Conservation (phyloP, 2,797 vertebrate genomes). For the Rhinophrynus dorsalis region DNA sequence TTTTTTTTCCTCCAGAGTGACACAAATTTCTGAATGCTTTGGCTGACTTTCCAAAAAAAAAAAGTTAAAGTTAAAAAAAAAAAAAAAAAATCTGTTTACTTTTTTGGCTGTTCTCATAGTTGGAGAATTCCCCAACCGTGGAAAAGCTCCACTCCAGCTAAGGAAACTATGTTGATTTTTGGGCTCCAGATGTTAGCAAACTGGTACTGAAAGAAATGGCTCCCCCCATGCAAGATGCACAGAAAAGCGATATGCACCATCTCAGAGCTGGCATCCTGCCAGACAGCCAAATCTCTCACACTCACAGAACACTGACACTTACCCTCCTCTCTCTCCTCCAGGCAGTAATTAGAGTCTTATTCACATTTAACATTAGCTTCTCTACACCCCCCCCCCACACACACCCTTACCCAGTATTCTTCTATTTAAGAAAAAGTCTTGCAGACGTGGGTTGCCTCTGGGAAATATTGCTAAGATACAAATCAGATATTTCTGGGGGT, state of each 20-base stretch:
- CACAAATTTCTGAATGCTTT: slow-evolving; percentile 54
- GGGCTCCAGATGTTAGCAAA: slow-evolving; percentile 59
- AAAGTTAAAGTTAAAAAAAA: slow-evolving; percentile 3
- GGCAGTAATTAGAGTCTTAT: not conserved
- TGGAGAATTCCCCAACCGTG: slow-evolving; percentile 57
- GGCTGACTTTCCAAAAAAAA: slow-evolving; percentile 36
- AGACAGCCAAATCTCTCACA: slow-evolving; percentile 11
- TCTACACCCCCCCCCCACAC: no score
- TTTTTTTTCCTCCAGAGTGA: slow-evolving; percentile 42
- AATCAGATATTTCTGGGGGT: not conserved
- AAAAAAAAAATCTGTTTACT: slow-evolving; percentile 50
- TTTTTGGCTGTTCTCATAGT: slow-evolving; percentile 54
- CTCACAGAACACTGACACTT: not conserved
- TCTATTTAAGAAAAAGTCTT: not conserved
- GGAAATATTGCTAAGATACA: not conserved
- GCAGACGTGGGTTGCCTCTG: not conserved
- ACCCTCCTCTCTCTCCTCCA: slow-evolving; percentile 3
- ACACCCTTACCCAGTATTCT: not conserved
- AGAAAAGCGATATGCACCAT: slow-evolving; percentile 19
- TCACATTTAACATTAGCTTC: slow-evolving; percentile 39
- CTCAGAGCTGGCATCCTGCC: not conserved
- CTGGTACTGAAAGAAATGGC: slow-evolving; percentile 40
- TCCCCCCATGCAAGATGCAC: slow-evolving; percentile 34
- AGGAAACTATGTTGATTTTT: slow-evolving; percentile 55
- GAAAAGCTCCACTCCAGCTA: slow-evolving; percentile 50